Percentiles rank a stretch among this genome's conserved stretches.
These are phyloP conservation scores for Okapia johnstoni DNA, from an alignment of 2,113 vertebrate genomes.

Conservation along the genomic window DNA sequence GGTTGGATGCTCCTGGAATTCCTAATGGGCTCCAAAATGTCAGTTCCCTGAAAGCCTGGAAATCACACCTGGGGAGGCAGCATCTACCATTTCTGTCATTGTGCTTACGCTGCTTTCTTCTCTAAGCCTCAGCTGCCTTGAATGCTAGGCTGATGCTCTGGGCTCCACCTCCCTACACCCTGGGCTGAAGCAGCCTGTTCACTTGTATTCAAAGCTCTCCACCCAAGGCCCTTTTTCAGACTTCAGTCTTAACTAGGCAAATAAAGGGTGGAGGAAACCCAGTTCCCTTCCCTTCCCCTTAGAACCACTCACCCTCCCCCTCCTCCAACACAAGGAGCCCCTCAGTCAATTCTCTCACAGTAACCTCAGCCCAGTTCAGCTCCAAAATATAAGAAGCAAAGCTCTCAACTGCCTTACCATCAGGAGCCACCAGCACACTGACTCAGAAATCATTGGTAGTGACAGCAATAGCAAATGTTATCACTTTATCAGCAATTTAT, in stretches of 20 bases:
- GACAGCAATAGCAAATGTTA: too few species aligned
- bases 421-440: background rate
- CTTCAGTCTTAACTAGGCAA: background rate
- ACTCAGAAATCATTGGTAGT: background rate
- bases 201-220: background rate
- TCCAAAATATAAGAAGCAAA: background rate
- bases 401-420: too few species aligned
- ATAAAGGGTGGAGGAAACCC: too few species aligned
- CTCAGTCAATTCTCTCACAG: background rate
- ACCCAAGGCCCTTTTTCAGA: background rate
- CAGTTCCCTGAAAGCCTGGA: background rate
- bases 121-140: background rate
- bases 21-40: background rate
- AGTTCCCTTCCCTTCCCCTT: background rate
- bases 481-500: background rate
- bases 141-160: too few species aligned
- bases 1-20: background rate
- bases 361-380: background rate
- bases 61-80: background rate
- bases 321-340: background rate
- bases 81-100: background rate
- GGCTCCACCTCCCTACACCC: too few species aligned
- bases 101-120: background rate
- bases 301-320: fast-evolving
- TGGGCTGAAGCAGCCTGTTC: background rate